phyloP scores from a whole-genome alignment of 2,797 vertebrate species.

The Anguilla anguilla region DNA sequence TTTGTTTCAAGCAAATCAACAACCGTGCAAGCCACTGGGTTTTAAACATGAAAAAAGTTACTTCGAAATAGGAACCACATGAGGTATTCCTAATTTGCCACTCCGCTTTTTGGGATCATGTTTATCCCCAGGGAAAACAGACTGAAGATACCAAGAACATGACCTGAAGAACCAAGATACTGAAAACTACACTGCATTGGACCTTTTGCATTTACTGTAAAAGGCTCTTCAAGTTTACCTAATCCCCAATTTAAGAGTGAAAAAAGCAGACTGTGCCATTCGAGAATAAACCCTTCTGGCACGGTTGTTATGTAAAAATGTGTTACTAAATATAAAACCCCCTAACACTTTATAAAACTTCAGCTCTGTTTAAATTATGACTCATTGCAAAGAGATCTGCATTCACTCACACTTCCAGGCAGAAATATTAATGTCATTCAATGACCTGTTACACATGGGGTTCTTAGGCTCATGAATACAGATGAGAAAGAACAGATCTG shows the following conservation, averaged over 20 bases:
- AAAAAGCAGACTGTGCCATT: too few relatives aligned
- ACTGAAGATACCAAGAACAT: background rate
- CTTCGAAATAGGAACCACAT: too few relatives aligned
- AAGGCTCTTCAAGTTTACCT: background rate
- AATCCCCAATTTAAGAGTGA: background rate
- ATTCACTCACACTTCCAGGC: background rate
- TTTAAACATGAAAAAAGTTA: too few relatives aligned
- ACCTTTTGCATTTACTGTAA: background rate
- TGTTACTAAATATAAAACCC: too few relatives aligned
- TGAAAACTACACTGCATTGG: too few relatives aligned
- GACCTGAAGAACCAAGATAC: background rate
- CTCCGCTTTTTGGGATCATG: too few relatives aligned
- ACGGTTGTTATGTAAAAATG: too few relatives aligned
- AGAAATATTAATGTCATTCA: background rate
- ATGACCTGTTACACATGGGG: background rate
- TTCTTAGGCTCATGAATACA: background rate
- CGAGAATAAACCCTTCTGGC: too few relatives aligned
- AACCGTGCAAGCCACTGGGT: too few relatives aligned
- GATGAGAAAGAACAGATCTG: background rate
- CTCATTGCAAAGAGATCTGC: background rate
- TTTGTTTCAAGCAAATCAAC: too few relatives aligned
- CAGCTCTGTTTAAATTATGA: background rate
- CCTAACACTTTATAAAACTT: background rate
- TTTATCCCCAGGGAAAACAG: background rate
- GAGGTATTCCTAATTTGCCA: too few relatives aligned